Evolutionary conservation across 2,113 vertebrate genomes (phyloP), one percentile per base, ranked within the genome.

Genomic region (Aphyosemion australe): DNA sequence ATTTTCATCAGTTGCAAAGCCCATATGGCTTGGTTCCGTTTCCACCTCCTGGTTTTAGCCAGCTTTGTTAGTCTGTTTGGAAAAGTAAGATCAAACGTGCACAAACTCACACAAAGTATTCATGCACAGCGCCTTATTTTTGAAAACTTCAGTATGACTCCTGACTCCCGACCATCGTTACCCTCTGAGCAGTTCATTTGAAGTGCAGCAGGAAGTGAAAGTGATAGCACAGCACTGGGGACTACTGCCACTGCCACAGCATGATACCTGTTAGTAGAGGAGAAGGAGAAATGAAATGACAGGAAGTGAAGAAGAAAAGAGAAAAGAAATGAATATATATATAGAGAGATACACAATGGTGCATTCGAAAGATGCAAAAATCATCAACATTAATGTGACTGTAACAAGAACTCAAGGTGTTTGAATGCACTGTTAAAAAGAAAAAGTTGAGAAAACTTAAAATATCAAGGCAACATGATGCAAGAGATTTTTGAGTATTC

Each of bases 141-240:
- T 53, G 21, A 14, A 67, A 80, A 62, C 55, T 69, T 83, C 61
- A 47, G 69, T 57, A 34, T 67, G 69, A 83, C 77, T 80, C 41
- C 55, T 79, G 78, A 76, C 72, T 61, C 42, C 69, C 41, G 15
- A 66, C 65, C 66, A 62, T 58, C 19, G 46, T 65, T 76, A 46
- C 66, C 69, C 63, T 68, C 66, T 54, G 52, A 61, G 53, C 26
- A 73, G 74, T 81, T 83, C 65, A 86, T 83, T 75, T 79, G 58
- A 88, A 84, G 69, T 80, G 61, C 79, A 80, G 81, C 71, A 76
- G 76, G 71, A 60, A 78, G 75, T 52, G 69, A 74, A 65, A 69
- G 52, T 59, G 79, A 87, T 80, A 72, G 63, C 60, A 45, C 1
- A 12, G 49, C 65, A 55, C 72, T 59, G 50, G 69, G 65, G 74